A percentile compares a stretch with the other conserved stretches of the same genome.
phyloP scores from a whole-genome alignment of 2,113 vertebrate species.

The Uria aalge region DNA sequence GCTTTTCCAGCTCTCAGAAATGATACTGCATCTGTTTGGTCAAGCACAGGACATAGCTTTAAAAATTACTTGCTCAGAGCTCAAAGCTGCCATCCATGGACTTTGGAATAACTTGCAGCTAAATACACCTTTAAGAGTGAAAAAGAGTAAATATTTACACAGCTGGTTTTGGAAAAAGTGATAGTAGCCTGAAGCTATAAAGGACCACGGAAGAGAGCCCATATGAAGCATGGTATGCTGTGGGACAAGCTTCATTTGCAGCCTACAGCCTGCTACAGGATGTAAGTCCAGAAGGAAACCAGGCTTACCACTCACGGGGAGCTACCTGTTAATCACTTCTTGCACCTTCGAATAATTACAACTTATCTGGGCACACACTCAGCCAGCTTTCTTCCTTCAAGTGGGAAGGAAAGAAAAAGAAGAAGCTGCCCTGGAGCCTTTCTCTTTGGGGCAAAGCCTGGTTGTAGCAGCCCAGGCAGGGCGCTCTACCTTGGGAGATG shows the following conservation, averaged over 20 bases:
- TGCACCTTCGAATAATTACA: background rate
- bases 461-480: background rate
- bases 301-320: background rate
- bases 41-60: background rate
- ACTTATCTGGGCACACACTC: background rate
- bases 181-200: background rate
- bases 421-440: rapidly evolving
- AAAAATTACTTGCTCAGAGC: background rate
- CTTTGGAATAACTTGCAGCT: background rate
- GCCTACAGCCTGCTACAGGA: background rate
- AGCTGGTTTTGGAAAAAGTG: background rate
- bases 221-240: background rate
- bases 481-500: background rate
- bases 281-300: background rate
- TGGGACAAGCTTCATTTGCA: background rate
- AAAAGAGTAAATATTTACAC: background rate
- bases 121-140: background rate
- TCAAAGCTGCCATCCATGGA: background rate
- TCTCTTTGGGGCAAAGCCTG: background rate
- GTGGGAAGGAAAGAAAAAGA: background rate
- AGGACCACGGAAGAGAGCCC: background rate
- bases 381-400: background rate
- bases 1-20: background rate
- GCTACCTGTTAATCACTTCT: background rate
- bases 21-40: background rate